Percentiles rank a stretch among this genome's conserved stretches.
Evolutionary conservation across 2,113 vertebrate genomes (phyloP).

Genomic region (Bothrops jararaca): DNA sequence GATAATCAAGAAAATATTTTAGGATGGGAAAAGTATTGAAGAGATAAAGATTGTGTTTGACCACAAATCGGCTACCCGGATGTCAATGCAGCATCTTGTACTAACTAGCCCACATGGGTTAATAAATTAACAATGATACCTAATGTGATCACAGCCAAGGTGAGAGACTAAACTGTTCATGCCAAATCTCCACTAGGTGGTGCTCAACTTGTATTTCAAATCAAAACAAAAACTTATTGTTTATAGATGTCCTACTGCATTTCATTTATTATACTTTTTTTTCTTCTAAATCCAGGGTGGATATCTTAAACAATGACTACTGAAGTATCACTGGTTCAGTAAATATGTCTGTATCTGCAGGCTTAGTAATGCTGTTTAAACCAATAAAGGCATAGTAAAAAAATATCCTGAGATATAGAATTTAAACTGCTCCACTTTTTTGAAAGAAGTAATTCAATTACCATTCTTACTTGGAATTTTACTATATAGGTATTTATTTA

Average conservation of each 20-base stretch:
- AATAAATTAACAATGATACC: background rate
- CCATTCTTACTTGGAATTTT: background rate
- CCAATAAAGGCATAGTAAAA: background rate
- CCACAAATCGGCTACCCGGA: background rate
- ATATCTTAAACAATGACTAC: background rate
- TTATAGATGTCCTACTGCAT: background rate
- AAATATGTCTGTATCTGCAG: background rate
- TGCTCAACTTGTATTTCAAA: background rate
- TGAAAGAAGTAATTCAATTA: background rate
- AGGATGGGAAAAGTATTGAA: background rate
- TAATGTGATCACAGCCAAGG: background rate
- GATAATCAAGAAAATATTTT: background rate
- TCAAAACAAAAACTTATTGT: background rate
- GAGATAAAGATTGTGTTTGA: background rate
- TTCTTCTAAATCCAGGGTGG: background rate
- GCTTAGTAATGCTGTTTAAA: background rate
- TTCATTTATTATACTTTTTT: background rate
- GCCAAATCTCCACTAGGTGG: background rate
- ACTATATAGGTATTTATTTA: background rate
- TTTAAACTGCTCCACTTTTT: background rate
- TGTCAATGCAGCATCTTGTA: background rate
- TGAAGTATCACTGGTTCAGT: background rate
- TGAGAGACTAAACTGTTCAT: background rate
- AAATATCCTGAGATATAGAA: background rate
- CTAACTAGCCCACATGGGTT: background rate